Conservation (phyloP, 1,140 invertebrate genomes). For the Ectropis grisescens region DNA sequence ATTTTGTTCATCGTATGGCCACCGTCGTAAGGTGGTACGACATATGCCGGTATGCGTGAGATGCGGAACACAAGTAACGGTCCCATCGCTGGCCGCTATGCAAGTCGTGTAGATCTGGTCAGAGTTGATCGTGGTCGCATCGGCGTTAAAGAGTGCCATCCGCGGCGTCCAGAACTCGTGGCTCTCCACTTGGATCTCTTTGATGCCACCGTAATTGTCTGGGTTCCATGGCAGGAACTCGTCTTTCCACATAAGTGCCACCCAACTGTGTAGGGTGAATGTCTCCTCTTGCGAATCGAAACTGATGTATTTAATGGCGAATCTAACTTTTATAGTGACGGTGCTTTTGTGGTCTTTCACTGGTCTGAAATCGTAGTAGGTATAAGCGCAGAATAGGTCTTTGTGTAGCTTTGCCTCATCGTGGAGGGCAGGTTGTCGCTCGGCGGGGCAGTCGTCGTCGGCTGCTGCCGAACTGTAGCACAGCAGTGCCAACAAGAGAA, state of each 20-base stretch:
- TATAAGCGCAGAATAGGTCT: conserved; percentile 36
- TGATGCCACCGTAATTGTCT: conserved; percentile 37
- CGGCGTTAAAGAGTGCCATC: conserved; percentile 50
- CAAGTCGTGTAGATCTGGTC: conserved; percentile 54
- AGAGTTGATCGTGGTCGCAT: conserved; percentile 31
- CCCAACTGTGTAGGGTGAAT: conserved; percentile 51
- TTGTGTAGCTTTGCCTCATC: conserved; percentile 40
- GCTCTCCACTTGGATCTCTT: conserved; percentile 46
- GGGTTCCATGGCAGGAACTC: conserved; percentile 48
- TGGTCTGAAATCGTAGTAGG: conserved; percentile 30
- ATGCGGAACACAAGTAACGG: conserved; percentile 63
- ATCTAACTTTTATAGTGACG: conserved; percentile 40
- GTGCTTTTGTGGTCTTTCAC: conserved; percentile 40
- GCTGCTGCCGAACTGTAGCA: background rate
- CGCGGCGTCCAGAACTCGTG: conserved; percentile 46
- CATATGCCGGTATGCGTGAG: conserved; percentile 62
- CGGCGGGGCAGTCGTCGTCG: conserved; percentile 12
- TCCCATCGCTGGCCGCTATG: conserved; percentile 40
- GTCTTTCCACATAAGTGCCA: conserved; percentile 49
- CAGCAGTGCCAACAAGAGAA: too few species aligned
- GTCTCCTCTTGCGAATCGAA: conserved; percentile 51
- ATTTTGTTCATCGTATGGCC: conserved; percentile 70
- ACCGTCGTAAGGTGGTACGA: conserved; percentile 52
- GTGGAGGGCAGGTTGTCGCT: conserved; percentile 18
- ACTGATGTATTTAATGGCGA: conserved; percentile 49